Evolutionary conservation across 2,888 invertebrate genomes (phyloP), one percentile per base, ranked within the genome.

Genomic region (Melanostoma scalare): DNA sequence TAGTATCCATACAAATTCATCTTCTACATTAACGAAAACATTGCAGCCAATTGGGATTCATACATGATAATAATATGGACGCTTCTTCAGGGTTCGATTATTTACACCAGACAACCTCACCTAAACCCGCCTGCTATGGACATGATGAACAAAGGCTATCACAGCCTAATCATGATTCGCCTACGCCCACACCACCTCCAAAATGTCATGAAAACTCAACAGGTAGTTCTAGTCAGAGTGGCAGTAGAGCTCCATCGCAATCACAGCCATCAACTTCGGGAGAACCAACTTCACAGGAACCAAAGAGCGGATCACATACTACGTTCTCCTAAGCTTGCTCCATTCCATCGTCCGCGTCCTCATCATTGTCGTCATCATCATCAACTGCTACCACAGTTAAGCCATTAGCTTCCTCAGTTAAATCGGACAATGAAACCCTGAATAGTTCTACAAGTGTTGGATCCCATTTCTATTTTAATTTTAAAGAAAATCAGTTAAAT

Each of bases 1-100:
- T 92, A 95, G 94, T 94, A 94, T 73, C 94, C 94, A 0, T 90
- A 94, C 80, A 92, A 93, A 63, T 90, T 93, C 86, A 89, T 96
- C 6, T 93, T 95, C 88, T 93, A 95, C 85, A 92, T 96, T 88
- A 95, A 95, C 87, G 94, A 95, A 72, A 91, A 94, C 60, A 92
- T 97, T 67, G 94, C 96, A 10, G 95, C 96, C 44, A 97, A 98
- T 91, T 99, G 99, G 99, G 99, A 99, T 92, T 92, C 98, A 67
- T 98, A 97, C 92, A 93, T 98, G 87, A 96, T 98, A 87, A 96
- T 96, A 31, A 92, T 94, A 55, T 92, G 98, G 36, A 94, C 96
- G 4, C 94, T 96, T 9, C 92, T 97, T n/a, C 92, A 99, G 58
- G 97, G 96, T 36, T 92, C 95, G 9, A 94, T 98, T 61, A 93